Base-by-base conservation (phyloP, 2,888 invertebrate genomes). In the Emmelina monodactyla region DNA sequence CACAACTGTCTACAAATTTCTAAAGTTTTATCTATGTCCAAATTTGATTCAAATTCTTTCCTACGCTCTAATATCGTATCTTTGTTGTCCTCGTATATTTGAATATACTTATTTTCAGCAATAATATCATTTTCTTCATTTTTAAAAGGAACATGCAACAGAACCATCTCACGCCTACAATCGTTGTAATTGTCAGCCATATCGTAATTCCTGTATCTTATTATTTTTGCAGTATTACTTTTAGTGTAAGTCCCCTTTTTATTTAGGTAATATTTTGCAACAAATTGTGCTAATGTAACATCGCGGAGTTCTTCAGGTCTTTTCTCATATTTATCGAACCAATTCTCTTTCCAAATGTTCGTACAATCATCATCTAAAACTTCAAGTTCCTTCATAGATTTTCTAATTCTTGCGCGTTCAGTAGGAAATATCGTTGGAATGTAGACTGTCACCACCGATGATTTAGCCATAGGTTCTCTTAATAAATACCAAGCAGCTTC, bases 321-420 rank as follows among this genome's bases (percentile, higher is more conserved):
- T 37, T 54, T 49, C 38, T 65, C 50, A 38, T 69, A 66, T 37
- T 58, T 58, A 6, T 62, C 57, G 36, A 62, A 54, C 47, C 55
- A 58, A 43, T 62, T 54, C 40, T 62, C 53, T 34, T 54, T 62
- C 62, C 66, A 64, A 22, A 67, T 43, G 31, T 68, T 45, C 0
- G 43, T 49, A 14, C 34, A 42, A 41, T 58, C 48, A 34, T 52
- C 58, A 7, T 47, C 51, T 11, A 58, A 9, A 37, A 42, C 47
- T 22, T 28, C 37, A 32, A 56, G 42, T 47, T 59, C 50, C 38
- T 57, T 53, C 35, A 39, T 15, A 13, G 53, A 49, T 47, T 63
- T 62, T 28, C 43, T 45, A 19, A 57, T 51, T 37, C 55, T 41
- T 52, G 46, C 10, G 28, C 51, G 35, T 51, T 69, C 62, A 33